A percentile compares a stretch with the other conserved stretches of the same genome.
These are phyloP conservation scores for Nematopogon swammerdamellus DNA, from an alignment of 2,888 invertebrate species.

Conservation along the genomic window DNA sequence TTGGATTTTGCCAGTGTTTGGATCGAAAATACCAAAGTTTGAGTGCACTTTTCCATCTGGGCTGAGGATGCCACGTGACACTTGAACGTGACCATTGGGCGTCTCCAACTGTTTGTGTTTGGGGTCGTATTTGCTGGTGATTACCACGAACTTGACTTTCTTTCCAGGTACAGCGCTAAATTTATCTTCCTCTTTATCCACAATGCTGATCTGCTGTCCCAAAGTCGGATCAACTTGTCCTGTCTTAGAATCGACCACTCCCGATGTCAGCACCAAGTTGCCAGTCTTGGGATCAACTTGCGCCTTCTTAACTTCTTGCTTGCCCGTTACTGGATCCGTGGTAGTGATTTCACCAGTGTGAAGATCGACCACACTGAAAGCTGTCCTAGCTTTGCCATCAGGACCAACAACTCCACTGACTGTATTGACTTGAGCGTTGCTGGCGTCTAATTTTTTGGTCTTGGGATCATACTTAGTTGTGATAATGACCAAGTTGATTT, in stretches of 20 bases:
- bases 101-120: conserved; percentile 49
- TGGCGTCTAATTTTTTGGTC: conserved; percentile 41
- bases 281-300: conserved; percentile 33
- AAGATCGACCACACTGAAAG: conserved; percentile 31
- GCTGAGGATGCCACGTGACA: conserved; percentile 46
- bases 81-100: conserved; percentile 48
- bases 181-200: conserved; percentile 26
- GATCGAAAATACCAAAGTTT: conserved; percentile 33
- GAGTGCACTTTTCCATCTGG: conserved; percentile 35
- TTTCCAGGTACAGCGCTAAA: neutral
- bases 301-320: conserved; percentile 41
- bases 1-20: conserved; percentile 26
- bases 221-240: conserved; percentile 28
- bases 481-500: conserved; percentile 31
- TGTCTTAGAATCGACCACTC: conserved; percentile 35
- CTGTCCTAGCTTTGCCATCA: conserved; percentile 36
- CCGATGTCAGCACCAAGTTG: conserved; percentile 33
- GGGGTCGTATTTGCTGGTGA: conserved; percentile 54
- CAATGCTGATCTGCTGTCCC: conserved; percentile 30
- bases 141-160: conserved; percentile 51
- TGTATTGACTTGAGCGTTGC: conserved; percentile 24
- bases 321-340: conserved; percentile 33
- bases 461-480: conserved; percentile 36
- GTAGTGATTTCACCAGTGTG: conserved; percentile 35
- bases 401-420: conserved; percentile 22